A percentile compares a stretch with the other conserved stretches of the same genome.
Evolutionary conservation across 2,113 vertebrate genomes (phyloP).

Genomic region (Phyllostomus discolor): DNA sequence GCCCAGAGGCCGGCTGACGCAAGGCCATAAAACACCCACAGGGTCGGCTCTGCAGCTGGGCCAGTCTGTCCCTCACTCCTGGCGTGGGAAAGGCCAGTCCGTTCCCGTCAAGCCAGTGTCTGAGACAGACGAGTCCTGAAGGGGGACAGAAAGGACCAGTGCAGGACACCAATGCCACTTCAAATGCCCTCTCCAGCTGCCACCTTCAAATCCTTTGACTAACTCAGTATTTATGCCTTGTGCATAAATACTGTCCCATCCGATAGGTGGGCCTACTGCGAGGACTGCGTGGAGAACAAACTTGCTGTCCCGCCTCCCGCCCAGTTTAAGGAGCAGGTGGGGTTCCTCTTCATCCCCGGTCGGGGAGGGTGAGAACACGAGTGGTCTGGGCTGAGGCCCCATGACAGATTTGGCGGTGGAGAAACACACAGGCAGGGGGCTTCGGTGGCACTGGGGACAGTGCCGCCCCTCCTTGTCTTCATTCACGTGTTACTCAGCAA

Average conservation of each 20-base stretch:
- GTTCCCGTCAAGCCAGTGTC: background rate
- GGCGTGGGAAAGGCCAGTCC: background rate
- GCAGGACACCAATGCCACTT: background rate
- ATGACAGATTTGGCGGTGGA: background rate
- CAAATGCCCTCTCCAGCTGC: background rate
- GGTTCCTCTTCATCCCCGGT: background rate
- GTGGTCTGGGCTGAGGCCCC: background rate
- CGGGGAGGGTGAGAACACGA: background rate
- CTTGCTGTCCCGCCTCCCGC: background rate
- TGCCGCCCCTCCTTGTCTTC: background rate
- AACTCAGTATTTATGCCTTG: too few relatives aligned
- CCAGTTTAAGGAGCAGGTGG: background rate
- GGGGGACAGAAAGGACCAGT: background rate
- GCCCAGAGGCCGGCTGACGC: background rate
- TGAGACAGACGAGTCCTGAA: background rate
- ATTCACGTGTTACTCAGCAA: background rate
- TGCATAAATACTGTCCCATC: background rate
- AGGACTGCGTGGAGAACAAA: background rate
- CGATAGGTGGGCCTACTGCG: background rate
- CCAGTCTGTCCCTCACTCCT: background rate
- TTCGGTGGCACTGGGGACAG: accelerated
- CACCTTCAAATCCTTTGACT: background rate
- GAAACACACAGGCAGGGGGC: accelerated
- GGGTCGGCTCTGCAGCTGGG: background rate
- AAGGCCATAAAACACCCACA: background rate